These are phyloP conservation scores for Eudemis profundana DNA, from an alignment of 2,888 invertebrate genomes.

Conservation along the genomic window DNA sequence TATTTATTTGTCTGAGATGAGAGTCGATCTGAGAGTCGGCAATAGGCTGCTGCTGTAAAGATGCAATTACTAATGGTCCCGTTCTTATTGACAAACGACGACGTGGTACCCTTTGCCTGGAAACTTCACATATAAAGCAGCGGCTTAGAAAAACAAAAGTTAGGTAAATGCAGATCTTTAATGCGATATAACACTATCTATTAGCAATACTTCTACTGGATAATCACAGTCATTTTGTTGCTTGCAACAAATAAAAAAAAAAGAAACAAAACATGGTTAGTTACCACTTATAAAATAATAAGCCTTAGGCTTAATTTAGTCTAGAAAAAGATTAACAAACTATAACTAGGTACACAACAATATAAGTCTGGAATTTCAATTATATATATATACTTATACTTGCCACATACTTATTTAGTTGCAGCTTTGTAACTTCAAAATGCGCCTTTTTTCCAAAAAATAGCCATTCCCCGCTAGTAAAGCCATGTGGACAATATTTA, in stretches of 20 bases:
- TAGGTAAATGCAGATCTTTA: not conserved
- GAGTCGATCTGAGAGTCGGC: too few species aligned
- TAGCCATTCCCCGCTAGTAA: not conserved
- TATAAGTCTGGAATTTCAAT: not conserved
- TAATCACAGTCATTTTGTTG: constrained; percentile 32
- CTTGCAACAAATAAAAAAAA: constrained; percentile 20
- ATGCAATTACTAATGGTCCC: too few species aligned
- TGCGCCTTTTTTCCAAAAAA: not conserved
- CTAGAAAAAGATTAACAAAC: not conserved
- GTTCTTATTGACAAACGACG: too few species aligned
- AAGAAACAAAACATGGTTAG: constrained; percentile 18
- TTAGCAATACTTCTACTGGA: constrained; percentile 5
- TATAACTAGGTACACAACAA: constrained; percentile 6
- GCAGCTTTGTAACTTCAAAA: not conserved
- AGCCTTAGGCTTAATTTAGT: constrained; percentile 22
- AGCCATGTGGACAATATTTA: not conserved
- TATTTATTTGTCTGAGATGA: too few species aligned
- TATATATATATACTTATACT: not conserved
- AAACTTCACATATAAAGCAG: too few species aligned
- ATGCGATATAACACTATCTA: constrained; percentile 3
- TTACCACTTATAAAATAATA: constrained; percentile 5
- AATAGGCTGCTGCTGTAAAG: too few species aligned
- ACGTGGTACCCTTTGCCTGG: too few species aligned
- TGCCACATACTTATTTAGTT: not conserved
- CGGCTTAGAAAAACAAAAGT: not conserved